Evolutionary conservation across 2,888 invertebrate species (phyloP).

Genomic region (Muschampia plurimacula): DNA sequence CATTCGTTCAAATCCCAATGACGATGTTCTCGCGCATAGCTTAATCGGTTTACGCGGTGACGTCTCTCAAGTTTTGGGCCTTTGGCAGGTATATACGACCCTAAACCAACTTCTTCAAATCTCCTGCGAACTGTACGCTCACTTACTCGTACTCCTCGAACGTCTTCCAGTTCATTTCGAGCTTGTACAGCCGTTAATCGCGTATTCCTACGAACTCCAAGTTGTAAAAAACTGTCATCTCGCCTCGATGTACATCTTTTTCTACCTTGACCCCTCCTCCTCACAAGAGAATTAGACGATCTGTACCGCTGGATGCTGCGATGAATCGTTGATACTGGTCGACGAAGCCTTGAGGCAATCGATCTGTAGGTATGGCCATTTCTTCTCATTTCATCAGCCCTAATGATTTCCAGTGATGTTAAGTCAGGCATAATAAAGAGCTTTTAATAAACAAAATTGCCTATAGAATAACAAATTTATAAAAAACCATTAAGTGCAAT

Average conservation of each 20-base stretch:
- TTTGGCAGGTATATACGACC: constrained; percentile 5
- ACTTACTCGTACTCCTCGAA: constrained; percentile 32
- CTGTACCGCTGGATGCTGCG: constrained; percentile 6
- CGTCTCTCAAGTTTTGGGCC: constrained; percentile 1
- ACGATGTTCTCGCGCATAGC: not conserved
- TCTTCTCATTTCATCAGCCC: constrained; percentile 13
- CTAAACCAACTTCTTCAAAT: constrained; percentile 12
- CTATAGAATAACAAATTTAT: no score
- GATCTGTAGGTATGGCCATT: constrained; percentile 14
- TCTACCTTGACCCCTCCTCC: constrained; percentile 11
- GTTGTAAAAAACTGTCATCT: constrained; percentile 31
- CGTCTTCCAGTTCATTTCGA: constrained; percentile 34
- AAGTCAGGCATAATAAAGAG: constrained; percentile 6
- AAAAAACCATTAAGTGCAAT: no score
- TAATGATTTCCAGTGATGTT: constrained; percentile 12
- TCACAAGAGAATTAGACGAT: constrained; percentile 1
- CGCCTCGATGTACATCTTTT: constrained; percentile 24
- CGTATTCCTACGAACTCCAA: constrained; percentile 23
- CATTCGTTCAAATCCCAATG: not conserved
- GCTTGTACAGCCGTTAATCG: constrained; percentile 22
- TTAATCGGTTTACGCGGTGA: constrained; percentile 4
- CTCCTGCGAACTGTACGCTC: constrained; percentile 31
- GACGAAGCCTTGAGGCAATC: constrained; percentile 9
- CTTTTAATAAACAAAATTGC: no score
- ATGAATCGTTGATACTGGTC: constrained; percentile 15